Base-by-base conservation (phyloP, 2,113 vertebrate species). In the Atherinomorus stipes region DNA sequence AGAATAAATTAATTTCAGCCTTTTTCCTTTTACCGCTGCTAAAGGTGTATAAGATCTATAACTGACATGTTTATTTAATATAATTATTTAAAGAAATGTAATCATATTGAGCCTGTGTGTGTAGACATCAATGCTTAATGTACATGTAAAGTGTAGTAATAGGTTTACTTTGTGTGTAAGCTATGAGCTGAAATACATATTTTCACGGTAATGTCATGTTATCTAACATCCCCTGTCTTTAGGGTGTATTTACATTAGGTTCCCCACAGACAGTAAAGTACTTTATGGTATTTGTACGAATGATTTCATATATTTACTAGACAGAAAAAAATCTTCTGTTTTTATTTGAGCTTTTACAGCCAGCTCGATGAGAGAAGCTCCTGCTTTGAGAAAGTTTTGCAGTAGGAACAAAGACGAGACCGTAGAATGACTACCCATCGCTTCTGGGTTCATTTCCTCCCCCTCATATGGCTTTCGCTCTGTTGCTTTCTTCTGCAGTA, bases 401-500 rank as follows among this genome's bases (percentile, higher is more conserved):
- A 71, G 58, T 49, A 52, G 9, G 57, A 87, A 57, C 54, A 84
- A 63, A 74, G 47, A 71, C 31, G 80, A 81, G 71, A 76, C 67
- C 70, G 75, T 62, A 54, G 69, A 85, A 69, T 40, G 73, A 85
- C 74, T 67, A 78, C 67, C 70, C 71, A 71, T 86, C 78, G 75
- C 74, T 64, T n/a, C 78, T 75, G 80, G 56, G 74, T 79, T 85
- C 25, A 53, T 71, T 74, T 80, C 71, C 21, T 73, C 57, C 69
- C n/a, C 68, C 64, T 77, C 66, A 18, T n/a, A 37, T 49, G 56
- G 65, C 61, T 90, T 81, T 78, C 8, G 11, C 74, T 78, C 71
- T 54, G 77, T 62, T 47, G 59, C 63, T 81, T 81, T 83, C 75
- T 85, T 81, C 83, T 71, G 54, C 61, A 75, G 83, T 88, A 80